Evolutionary conservation across 2,113 vertebrate genomes (phyloP).

Genomic region (Nipponia nippon): DNA sequence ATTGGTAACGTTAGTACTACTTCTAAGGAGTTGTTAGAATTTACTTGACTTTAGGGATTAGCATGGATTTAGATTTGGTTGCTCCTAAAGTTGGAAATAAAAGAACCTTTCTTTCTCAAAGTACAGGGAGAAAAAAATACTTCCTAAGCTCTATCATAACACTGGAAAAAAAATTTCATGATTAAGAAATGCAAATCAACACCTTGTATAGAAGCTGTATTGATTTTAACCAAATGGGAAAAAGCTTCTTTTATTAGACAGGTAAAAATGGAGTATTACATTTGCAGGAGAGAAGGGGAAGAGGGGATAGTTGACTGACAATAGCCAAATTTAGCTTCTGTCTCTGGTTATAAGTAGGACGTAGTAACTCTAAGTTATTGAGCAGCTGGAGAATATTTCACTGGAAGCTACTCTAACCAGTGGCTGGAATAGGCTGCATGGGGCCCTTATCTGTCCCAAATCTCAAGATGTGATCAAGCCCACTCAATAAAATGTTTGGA

Average conservation of each 20-base stretch:
- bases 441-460: neutral
- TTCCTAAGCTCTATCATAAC: neutral
- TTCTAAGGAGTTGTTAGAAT: conserved; percentile 32
- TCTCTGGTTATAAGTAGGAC: neutral
- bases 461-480: neutral
- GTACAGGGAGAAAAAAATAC: neutral
- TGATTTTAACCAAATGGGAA: neutral
- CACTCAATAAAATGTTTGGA: neutral
- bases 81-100: neutral
- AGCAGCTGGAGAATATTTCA: neutral
- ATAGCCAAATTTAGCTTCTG: neutral
- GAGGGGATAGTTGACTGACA: neutral
- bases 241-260: neutral
- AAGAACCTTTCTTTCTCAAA: neutral
- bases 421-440: neutral
- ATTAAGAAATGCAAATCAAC: neutral
- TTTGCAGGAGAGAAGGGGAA: neutral
- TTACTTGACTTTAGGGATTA: conserved; percentile 12
- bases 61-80: neutral
- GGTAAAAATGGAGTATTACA: neutral
- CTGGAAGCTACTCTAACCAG: neutral
- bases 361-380: neutral
- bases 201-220: neutral
- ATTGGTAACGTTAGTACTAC: neutral
- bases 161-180: neutral